Percentiles rank a stretch among this genome's conserved stretches.
Evolutionary conservation across 2,888 invertebrate species (phyloP).

Genomic region (Anagyrus pseudococci): DNA sequence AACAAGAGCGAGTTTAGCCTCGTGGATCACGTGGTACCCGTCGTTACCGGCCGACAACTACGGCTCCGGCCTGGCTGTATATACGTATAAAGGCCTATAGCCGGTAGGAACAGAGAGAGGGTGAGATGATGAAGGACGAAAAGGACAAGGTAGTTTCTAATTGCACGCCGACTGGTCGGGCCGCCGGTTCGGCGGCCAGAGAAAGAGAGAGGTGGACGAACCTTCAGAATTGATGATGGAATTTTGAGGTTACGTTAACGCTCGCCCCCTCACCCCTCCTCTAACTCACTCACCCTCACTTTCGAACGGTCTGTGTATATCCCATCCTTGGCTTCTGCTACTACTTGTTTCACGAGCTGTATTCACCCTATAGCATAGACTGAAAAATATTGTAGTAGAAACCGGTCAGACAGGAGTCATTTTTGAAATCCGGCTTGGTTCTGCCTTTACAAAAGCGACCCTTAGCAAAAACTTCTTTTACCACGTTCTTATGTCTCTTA

Average conservation of each 20-base stretch:
- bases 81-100: too few species aligned
- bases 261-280: slow-evolving; percentile 31
- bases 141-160: slow-evolving; percentile 58
- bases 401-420: slow-evolving; percentile 51
- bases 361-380: slow-evolving; percentile 51
- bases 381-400: slow-evolving; percentile 58
- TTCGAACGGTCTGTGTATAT: slow-evolving; percentile 21
- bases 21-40: slow-evolving; percentile 57
- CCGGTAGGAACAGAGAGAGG: slow-evolving; percentile 35
- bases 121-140: slow-evolving; percentile 51
- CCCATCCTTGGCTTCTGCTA: slow-evolving; percentile 28
- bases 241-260: slow-evolving; percentile 59
- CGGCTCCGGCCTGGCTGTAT: too few species aligned
- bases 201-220: slow-evolving; percentile 38
- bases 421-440: slow-evolving; percentile 50
- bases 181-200: slow-evolving; percentile 43
- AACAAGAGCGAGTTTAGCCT: slow-evolving; percentile 57
- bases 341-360: slow-evolving; percentile 45
- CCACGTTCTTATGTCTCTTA: background rate
- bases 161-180: slow-evolving; percentile 55
- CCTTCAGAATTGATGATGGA: slow-evolving; percentile 59
- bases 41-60: slow-evolving; percentile 51
- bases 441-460: slow-evolving; percentile 47
- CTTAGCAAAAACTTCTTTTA: slow-evolving; percentile 19
- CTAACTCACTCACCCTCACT: too few species aligned